Conservation (phyloP, 2,888 invertebrate genomes). For the Chrysotoxum bicinctum region DNA sequence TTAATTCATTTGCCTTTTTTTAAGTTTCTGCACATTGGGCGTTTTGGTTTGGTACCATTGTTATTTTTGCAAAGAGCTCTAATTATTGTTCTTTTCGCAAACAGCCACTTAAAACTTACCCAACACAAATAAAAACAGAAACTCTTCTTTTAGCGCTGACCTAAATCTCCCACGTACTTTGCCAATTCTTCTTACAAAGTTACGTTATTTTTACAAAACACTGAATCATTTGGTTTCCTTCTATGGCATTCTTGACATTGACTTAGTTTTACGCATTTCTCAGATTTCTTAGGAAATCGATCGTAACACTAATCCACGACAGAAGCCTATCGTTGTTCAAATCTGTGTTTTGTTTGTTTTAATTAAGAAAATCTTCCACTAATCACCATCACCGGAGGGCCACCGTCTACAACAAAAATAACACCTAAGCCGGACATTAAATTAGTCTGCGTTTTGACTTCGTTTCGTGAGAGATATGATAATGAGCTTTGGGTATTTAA, state of each 20-base stretch:
- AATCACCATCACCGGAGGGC: neutral
- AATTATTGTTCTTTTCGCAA: neutral
- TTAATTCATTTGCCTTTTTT: too few relatives aligned
- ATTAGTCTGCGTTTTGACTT: slow-evolving; percentile 31
- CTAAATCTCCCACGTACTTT: slow-evolving; percentile 8
- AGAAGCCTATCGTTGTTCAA: neutral
- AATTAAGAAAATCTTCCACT: neutral
- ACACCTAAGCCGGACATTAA: slow-evolving; percentile 12
- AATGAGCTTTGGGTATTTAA: slow-evolving; percentile 7
- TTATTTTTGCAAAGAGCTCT: too few relatives aligned
- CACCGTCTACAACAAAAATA: neutral
- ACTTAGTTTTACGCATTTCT: neutral
- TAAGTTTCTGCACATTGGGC: too few relatives aligned
- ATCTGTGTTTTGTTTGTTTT: slow-evolving; percentile 29
- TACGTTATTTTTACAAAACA: neutral
- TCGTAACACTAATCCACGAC: neutral
- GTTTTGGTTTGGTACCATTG: too few relatives aligned
- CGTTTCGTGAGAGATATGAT: slow-evolving; percentile 23
- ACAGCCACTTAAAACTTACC: neutral
- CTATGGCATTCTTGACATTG: neutral
- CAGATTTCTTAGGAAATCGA: neutral
- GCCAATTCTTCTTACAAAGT: neutral
- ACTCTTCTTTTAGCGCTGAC: neutral
- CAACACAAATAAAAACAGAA: neutral
- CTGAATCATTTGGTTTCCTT: neutral